phyloP scores from a whole-genome alignment of 2,888 invertebrate genomes.

The Sinhomidia bicolor region DNA sequence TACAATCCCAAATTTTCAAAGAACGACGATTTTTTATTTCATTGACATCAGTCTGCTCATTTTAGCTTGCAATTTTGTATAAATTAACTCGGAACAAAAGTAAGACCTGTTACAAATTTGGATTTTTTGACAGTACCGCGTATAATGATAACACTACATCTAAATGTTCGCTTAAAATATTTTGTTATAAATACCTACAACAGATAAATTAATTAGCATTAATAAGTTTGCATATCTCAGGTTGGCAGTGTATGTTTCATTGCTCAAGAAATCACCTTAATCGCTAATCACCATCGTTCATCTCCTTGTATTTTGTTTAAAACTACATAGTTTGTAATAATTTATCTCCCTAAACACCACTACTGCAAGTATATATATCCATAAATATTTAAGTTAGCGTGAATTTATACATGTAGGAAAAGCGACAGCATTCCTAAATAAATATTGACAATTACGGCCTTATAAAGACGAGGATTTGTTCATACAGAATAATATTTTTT shows the following conservation, averaged over 20 bases:
- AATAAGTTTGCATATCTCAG: conserved; percentile 47
- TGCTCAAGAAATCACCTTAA: conserved; percentile 7
- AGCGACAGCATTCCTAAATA: not conserved
- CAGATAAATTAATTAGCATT: not conserved
- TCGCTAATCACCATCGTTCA: not conserved
- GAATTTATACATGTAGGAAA: too few relatives aligned
- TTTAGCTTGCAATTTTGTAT: not conserved
- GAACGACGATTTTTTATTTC: not conserved
- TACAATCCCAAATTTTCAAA: not conserved
- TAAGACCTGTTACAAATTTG: not conserved
- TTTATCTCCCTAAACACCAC: too few relatives aligned
- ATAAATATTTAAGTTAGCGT: too few relatives aligned
- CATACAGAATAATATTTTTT: too few relatives aligned
- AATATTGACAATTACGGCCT: not conserved
- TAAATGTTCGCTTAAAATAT: not conserved
- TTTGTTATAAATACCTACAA: not conserved
- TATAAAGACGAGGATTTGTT: too few relatives aligned
- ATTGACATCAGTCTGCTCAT: conserved; percentile 25
- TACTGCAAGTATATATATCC: too few relatives aligned
- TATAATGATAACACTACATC: not conserved
- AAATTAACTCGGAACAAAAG: too few relatives aligned
- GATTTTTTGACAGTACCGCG: not conserved
- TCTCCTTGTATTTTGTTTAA: not conserved
- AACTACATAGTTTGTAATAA: too few relatives aligned
- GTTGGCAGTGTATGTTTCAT: conserved; percentile 69